phyloP scores from a whole-genome alignment of 2,888 invertebrate species.

The Clistopyga incitator region DNA sequence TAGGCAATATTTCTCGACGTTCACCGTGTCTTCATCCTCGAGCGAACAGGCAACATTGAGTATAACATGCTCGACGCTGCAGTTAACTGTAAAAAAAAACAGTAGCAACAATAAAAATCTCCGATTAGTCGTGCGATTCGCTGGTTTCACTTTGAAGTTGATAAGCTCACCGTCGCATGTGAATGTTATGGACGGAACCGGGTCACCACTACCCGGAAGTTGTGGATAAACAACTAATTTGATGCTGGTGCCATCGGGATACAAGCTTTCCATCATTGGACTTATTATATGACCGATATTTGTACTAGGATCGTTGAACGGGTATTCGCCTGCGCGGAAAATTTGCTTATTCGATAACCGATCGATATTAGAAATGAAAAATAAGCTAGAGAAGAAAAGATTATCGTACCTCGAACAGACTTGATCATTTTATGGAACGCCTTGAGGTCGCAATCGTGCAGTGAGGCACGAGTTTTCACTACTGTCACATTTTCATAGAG shows the following conservation, averaged over 20 bases:
- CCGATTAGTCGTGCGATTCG: neutral
- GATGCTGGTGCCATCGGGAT: slow-evolving; percentile 93
- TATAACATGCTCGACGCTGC: slow-evolving; percentile 94
- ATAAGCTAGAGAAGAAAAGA: no score
- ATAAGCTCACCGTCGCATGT: slow-evolving; percentile 93
- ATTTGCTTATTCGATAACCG: neutral
- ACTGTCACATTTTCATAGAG: slow-evolving; percentile 89
- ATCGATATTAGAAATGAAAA: no score
- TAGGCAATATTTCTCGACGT: slow-evolving; percentile 87
- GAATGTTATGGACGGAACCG: slow-evolving; percentile 91
- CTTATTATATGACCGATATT: slow-evolving; percentile 96
- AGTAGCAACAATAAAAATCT: neutral
- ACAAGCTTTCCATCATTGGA: slow-evolving; percentile 92
- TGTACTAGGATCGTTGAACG: slow-evolving; percentile 90
- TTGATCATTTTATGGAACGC: slow-evolving; percentile 94
- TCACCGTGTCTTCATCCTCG: slow-evolving; percentile 89
- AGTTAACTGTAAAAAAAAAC: slow-evolving; percentile 87
- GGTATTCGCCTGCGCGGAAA: slow-evolving; percentile 87
- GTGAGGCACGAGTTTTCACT: slow-evolving; percentile 87
- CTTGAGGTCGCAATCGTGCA: slow-evolving; percentile 91
- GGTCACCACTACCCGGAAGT: slow-evolving; percentile 85
- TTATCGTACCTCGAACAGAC: slow-evolving; percentile 91
- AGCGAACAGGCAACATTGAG: slow-evolving; percentile 93
- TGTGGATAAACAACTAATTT: slow-evolving; percentile 93
- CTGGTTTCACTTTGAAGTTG: neutral